These are phyloP conservation scores for Progne subis DNA, from an alignment of 2,113 vertebrate genomes.

Conservation along the genomic window DNA sequence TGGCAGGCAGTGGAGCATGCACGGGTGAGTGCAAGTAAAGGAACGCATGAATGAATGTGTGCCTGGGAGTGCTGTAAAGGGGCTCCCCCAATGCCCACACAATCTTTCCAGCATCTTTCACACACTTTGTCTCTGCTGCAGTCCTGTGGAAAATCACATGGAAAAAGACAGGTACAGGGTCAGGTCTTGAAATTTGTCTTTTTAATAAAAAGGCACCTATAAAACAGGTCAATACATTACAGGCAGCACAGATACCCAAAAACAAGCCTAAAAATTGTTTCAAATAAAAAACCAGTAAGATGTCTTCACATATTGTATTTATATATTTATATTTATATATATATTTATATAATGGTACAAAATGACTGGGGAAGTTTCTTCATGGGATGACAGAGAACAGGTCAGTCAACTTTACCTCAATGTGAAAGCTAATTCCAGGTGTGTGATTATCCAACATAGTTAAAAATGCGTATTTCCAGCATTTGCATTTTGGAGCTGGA, in stretches of 20 bases:
- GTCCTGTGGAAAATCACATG: neutral
- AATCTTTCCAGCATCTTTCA: neutral
- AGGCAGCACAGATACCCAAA: constrained; percentile 85
- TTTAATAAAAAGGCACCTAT: constrained; percentile 88
- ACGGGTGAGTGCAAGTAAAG: accelerated
- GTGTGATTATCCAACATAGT: neutral
- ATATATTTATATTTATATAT: constrained; percentile 86
- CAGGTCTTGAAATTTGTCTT: constrained; percentile 74
- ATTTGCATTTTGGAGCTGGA: neutral
- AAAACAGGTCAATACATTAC: constrained; percentile 86
- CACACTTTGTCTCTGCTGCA: neutral
- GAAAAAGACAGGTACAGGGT: constrained; percentile 1
- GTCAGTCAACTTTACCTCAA: constrained; percentile 51
- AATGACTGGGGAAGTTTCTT: constrained; percentile 76
- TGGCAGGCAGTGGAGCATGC: neutral
- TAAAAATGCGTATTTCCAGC: neutral
- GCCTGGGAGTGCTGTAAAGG: neutral
- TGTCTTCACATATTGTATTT: constrained; percentile 85
- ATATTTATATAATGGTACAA: constrained; percentile 86
- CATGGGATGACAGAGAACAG: constrained; percentile 59
- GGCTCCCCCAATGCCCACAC: neutral
- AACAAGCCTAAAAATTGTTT: constrained; percentile 85
- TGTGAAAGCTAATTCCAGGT: constrained; percentile 43
- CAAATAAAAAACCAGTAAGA: constrained; percentile 84
- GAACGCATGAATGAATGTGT: neutral